A percentile compares a stretch with the other conserved stretches of the same genome.
These are phyloP conservation scores for Nannoperca australis DNA, from an alignment of 2,797 vertebrate species.

Conservation along the genomic window DNA sequence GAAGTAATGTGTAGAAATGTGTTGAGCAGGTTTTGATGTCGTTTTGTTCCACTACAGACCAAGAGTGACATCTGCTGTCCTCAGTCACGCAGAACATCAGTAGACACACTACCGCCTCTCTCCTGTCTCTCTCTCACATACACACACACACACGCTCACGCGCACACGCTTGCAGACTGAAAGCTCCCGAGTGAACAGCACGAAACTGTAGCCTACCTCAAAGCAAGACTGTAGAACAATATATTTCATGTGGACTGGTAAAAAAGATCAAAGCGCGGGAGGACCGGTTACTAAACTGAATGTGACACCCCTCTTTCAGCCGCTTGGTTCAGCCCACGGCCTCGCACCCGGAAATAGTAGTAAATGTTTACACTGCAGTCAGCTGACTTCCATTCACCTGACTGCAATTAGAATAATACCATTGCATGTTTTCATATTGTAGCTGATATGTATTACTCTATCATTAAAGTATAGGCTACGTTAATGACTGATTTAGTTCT, in stretches of 20 bases:
- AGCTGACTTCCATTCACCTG: constrained; percentile 65
- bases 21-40: neutral
- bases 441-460: accelerated
- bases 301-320: constrained; percentile 21
- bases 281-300: neutral
- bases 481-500: neutral
- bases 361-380: constrained; percentile 59
- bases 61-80: constrained; percentile 77
- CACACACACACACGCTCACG: neutral
- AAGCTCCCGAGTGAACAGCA: neutral
- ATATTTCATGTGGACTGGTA: neutral
- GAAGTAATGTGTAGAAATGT: neutral
- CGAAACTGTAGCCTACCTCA: too few relatives aligned
- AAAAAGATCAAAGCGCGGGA: too few relatives aligned
- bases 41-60: constrained; percentile 41
- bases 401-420: constrained; percentile 17
- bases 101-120: too few relatives aligned
- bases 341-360: constrained; percentile 73
- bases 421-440: accelerated
- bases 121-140: neutral
- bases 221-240: too few relatives aligned
- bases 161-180: neutral
- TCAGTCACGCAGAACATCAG: neutral
- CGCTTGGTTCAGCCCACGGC: constrained; percentile 60
- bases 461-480: accelerated